Evolutionary conservation across 2,797 vertebrate genomes (phyloP).

Genomic region (Alcedo quadribrachys): DNA sequence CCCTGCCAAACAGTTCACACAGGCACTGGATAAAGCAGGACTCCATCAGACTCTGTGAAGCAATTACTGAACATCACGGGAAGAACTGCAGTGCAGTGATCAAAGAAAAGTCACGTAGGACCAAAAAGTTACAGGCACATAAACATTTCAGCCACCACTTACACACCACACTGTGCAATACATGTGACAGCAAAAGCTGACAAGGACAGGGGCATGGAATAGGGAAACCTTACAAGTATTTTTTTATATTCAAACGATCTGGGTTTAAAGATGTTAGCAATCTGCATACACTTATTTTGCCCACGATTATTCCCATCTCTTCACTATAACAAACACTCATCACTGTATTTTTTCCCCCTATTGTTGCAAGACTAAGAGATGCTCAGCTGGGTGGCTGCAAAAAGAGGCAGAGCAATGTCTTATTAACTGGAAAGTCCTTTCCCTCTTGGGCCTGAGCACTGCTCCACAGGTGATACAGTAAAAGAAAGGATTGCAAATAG

Average conservation of each 20-base stretch:
- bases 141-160: not conserved
- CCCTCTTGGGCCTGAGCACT: not conserved
- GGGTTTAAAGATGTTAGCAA: not conserved
- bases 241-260: not conserved
- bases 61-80: not conserved
- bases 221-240: not conserved
- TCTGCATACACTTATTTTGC: not conserved
- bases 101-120: not conserved
- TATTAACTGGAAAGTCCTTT: not conserved
- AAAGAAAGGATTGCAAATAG: not conserved
- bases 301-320: not conserved
- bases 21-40: not conserved
- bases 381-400: not conserved
- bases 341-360: not conserved
- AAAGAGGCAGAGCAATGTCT: not conserved
- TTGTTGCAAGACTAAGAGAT: not conserved
- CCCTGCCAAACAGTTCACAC: not conserved
- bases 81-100: not conserved
- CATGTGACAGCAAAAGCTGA: not conserved
- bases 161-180: not conserved
- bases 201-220: rapidly evolving
- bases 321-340: not conserved
- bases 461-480: not conserved
- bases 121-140: not conserved
- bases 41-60: not conserved